These are phyloP conservation scores for Dyspetes luteomarginatus DNA, from an alignment of 2,888 invertebrate species.

Conservation along the genomic window DNA sequence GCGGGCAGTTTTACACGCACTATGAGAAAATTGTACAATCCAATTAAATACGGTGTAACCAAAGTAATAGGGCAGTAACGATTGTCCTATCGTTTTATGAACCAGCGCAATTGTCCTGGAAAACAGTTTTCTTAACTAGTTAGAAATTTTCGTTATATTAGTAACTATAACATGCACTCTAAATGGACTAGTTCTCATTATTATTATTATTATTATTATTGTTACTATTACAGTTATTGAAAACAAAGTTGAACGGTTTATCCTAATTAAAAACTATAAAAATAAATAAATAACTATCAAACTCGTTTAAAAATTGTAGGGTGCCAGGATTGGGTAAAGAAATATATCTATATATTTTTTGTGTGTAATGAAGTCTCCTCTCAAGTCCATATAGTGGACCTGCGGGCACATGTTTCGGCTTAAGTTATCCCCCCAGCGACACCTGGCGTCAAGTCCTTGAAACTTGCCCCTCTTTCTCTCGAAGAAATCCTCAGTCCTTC, in stretches of 20 bases:
- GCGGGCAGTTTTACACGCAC: no score
- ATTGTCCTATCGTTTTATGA: no score
- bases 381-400: constrained; percentile 65
- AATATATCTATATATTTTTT: background rate
- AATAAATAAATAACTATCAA: background rate
- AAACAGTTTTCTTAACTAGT: no score
- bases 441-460: constrained; percentile 81
- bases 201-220: background rate
- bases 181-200: background rate
- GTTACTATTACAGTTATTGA: background rate
- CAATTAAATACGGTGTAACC: no score
- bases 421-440: constrained; percentile 77
- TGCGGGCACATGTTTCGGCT: constrained; percentile 75
- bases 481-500: constrained; percentile 75
- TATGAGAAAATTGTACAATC: no score
- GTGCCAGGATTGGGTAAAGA: background rate
- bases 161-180: no score
- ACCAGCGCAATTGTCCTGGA: no score
- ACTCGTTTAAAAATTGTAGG: background rate
- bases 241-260: background rate
- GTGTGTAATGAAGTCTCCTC: background rate
- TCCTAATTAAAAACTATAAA: background rate
- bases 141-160: no score
- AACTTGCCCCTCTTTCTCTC: constrained; percentile 64
- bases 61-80: no score